Percentiles rank a stretch among this genome's conserved stretches.
phyloP scores from a whole-genome alignment of 2,113 vertebrate species.

The Anseranas semipalmata region DNA sequence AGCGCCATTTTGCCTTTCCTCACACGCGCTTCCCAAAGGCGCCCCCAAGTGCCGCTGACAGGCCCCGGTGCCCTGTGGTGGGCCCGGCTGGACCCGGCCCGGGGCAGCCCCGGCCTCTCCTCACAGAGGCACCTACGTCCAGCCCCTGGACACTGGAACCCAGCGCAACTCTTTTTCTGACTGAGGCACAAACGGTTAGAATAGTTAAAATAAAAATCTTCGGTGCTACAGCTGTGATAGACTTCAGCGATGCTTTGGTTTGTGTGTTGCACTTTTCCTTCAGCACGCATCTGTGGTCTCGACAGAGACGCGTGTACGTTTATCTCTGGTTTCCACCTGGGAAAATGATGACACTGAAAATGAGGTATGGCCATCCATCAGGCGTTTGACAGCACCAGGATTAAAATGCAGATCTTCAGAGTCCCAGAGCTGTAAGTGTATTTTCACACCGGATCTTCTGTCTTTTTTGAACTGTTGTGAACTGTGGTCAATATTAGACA shows the following conservation, averaged over 20 bases:
- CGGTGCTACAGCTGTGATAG: not conserved
- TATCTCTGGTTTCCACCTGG: not conserved
- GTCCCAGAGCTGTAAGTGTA: not conserved
- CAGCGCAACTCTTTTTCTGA: accelerated
- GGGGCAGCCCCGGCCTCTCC: not conserved
- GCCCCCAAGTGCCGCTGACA: accelerated
- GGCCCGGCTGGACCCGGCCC: accelerated
- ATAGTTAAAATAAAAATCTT: not conserved
- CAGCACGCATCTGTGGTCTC: not conserved
- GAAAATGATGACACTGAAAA: accelerated
- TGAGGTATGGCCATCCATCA: not conserved
- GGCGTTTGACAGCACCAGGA: not conserved
- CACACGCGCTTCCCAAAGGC: accelerated
- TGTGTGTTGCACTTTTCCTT: not conserved
- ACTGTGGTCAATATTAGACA: not conserved
- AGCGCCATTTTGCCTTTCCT: not conserved
- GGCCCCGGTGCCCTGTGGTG: not conserved
- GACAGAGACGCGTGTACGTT: accelerated
- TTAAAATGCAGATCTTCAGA: not conserved
- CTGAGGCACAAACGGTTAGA: not conserved
- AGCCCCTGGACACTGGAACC: accelerated
- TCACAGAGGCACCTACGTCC: not conserved
- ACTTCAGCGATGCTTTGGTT: not conserved
- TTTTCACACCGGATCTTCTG: not conserved
- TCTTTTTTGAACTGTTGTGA: not conserved